Evolutionary conservation across 2,888 invertebrate genomes (phyloP), one percentile per base, ranked within the genome.

Genomic region (Drosophila subsilvestris): DNA sequence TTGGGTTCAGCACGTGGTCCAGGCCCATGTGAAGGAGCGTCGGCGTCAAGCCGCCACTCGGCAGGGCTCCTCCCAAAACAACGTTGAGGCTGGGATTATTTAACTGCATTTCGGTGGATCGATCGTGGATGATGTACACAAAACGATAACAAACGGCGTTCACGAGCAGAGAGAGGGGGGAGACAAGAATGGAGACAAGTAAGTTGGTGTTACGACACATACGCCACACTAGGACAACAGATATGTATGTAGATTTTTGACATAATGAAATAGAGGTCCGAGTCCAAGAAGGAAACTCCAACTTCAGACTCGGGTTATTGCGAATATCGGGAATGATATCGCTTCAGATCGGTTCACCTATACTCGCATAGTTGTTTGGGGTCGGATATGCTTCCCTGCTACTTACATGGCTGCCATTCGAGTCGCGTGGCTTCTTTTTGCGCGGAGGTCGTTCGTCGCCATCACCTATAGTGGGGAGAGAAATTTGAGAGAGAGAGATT

Each of bases 401-500:
- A 90, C 90, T 90, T 70, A 90, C 90, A 86, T 85, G 90, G 79
- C 80, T 89, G 74, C 81, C 90, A 86, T 82, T 89, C 25, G 90
- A 79, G 70, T 91, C 92, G 75, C 92, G 91, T 63, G 87, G 66
- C 76, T 90, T 92, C 88, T 92, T 92, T 88, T 92, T 92, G 72
- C 91, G 89, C 51, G 91, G 91, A 75, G 90, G 92, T 63, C 91
- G 85, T 53, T 90, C 91, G 50, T 90, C 90, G 47, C 87, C 86
- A 78, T 92, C 92, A 77, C 90, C 90, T 91, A 43, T 48, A n/a
- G 37, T 37, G 6, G 7, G 14, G 37, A 37, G 37, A 37, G 6
- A 37, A 37, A 37, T 37, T n/a, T n/a, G 6, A 47, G 44, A 32
- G 18, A 2, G n/a, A n/a, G 3, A n/a, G n/a, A n/a, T 22, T 27